These are phyloP conservation scores for Trogon melanurus DNA, from an alignment of 2,113 vertebrate genomes.

Conservation along the genomic window DNA sequence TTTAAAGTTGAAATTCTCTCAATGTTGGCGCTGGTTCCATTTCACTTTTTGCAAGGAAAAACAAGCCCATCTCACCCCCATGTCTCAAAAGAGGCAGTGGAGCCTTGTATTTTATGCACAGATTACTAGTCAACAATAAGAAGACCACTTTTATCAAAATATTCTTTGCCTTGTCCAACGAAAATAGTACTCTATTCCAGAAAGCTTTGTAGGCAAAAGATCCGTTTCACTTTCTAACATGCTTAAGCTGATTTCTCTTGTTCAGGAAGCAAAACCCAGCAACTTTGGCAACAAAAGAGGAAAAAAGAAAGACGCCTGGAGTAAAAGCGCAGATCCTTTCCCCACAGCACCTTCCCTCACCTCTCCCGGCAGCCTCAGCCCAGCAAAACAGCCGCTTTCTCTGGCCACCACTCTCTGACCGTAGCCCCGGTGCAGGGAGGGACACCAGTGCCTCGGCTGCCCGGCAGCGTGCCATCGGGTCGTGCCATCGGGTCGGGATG, in stretches of 20 bases:
- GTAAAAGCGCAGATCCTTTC: background rate
- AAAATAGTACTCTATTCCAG: background rate
- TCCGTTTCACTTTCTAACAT: background rate
- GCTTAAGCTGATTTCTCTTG: background rate
- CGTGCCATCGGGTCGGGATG: accelerated
- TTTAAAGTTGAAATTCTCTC: background rate
- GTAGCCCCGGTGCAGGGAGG: background rate
- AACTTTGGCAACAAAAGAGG: background rate
- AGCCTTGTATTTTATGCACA: background rate
- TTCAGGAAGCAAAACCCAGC: background rate
- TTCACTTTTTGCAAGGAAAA: background rate
- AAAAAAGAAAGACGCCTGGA: background rate
- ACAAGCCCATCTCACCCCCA: background rate
- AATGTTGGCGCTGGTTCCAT: background rate
- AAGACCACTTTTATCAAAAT: background rate
- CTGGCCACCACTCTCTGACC: background rate
- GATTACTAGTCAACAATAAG: background rate
- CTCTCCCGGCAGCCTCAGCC: background rate
- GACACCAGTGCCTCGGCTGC: background rate
- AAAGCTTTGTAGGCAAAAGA: background rate
- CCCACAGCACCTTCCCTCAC: background rate
- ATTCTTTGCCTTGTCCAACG: background rate
- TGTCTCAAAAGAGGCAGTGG: background rate
- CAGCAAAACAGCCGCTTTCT: background rate
- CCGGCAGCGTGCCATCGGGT: background rate